A percentile compares a stretch with the other conserved stretches of the same genome.
Conservation (phyloP, 2,797 vertebrate genomes). For the Phyllotis vaccarum region DNA sequence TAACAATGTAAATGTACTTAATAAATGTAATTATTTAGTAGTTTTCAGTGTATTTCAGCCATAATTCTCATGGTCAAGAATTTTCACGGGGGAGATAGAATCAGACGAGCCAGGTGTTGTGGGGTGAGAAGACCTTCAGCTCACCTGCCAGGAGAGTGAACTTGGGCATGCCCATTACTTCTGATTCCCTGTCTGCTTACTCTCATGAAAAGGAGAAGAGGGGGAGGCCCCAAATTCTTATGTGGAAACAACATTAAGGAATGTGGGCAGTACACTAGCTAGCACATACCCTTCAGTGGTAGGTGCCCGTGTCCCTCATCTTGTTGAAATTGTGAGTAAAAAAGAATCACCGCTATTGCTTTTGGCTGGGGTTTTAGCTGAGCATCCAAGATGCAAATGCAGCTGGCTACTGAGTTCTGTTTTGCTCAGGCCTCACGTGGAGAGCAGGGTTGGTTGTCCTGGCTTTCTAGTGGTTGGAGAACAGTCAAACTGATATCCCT, state of each 20-base stretch:
- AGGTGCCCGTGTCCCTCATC: not conserved
- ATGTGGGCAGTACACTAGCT: not conserved
- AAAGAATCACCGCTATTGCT: not conserved
- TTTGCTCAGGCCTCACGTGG: slow-evolving; percentile 57
- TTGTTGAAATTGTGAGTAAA: not conserved
- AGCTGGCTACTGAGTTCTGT: slow-evolving; percentile 64
- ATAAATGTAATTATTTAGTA: not conserved
- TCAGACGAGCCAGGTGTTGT: not conserved
- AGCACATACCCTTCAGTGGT: not conserved
- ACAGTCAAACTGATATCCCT: slow-evolving; percentile 79
- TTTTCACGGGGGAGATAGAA: not conserved
- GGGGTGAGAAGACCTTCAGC: not conserved
- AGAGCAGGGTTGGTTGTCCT: slow-evolving; percentile 25
- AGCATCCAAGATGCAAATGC: not conserved
- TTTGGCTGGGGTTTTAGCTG: not conserved
- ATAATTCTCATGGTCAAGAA: not conserved
- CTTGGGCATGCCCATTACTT: not conserved
- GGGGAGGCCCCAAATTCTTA: not conserved
- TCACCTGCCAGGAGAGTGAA: not conserved
- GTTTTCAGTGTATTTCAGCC: not conserved
- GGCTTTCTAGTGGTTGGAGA: slow-evolving; percentile 70
- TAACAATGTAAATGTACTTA: not conserved
- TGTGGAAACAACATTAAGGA: not conserved
- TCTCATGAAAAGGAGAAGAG: not conserved
- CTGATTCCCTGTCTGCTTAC: not conserved